Evolutionary conservation across 2,888 invertebrate species (phyloP), one percentile per base, ranked within the genome.

Genomic region (Cryptophagus acutangulus): DNA sequence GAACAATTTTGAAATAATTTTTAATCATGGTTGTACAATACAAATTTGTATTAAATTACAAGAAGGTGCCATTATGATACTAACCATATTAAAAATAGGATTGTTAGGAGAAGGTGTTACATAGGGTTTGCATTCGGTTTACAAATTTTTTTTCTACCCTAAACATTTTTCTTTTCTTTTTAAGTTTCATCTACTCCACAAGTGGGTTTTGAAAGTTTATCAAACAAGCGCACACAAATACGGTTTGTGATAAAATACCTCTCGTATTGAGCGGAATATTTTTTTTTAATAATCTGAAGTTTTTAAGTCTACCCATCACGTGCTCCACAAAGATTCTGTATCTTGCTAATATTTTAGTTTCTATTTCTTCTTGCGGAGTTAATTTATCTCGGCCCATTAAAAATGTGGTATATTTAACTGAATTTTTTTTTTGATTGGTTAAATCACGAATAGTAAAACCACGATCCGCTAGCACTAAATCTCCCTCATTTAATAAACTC

Each of bases 301-400:
- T 6, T 20, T 35, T 35, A 8, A 35, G 8, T 24, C 24, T 35
- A 10, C 49, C 48, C 28, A 54, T 43, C 34, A 49, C 46, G 44
- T 52, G 52, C 20, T 54, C 52, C 17, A 54, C 45, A 40, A 51
- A 51, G 30, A 53, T 51, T 20, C 47, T 33, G 37, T 43, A 37
- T 38, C 49, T 52, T 25, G 51, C 51, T 14, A 54, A 51, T 24
- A 13, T 30, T 38, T 51, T 53, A 10, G 54, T 54, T 17, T 48
- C 30, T 3, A 49, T 45, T 40, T 51, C 51, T 31, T 54, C 53
- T 38, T 43, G 40, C 25, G 51, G 33, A 10, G 48, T 41, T 31
- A 50, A 44, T 26, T 40, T 38, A 12, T 38, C 20, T 36, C 47
- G 18, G 14, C 53, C 46, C 6, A 40, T 45, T 33, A 48, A 45